Percentiles rank a stretch among this genome's conserved stretches.
Evolutionary conservation across 2,113 vertebrate genomes (phyloP).

Genomic region (Vireo altiloquus): DNA sequence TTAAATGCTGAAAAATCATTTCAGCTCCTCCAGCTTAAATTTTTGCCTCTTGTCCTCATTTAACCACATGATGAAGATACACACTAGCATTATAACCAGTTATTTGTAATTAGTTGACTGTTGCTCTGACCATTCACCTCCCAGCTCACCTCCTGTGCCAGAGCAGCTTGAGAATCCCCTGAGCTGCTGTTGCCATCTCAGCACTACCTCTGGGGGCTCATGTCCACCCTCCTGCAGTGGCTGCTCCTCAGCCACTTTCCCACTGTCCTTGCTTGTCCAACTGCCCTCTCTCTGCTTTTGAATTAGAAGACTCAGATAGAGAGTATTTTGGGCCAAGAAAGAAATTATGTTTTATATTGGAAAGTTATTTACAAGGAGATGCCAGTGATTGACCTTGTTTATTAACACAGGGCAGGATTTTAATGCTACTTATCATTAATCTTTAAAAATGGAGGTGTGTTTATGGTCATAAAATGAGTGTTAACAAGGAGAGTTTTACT

Average conservation of each 20-base stretch:
- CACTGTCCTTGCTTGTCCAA: background rate
- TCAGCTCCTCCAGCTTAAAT: background rate
- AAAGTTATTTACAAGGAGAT: background rate
- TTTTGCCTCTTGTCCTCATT: background rate
- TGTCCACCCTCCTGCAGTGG: background rate
- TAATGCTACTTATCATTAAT: background rate
- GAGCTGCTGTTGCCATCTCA: background rate
- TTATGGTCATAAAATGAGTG: background rate
- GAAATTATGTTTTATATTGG: background rate
- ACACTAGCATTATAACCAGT: background rate
- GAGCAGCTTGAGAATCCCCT: background rate
- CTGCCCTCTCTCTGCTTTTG: background rate
- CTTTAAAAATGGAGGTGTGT: background rate
- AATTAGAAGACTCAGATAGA: background rate
- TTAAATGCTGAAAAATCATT: background rate
- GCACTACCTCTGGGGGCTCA: rapidly evolving
- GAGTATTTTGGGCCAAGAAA: background rate
- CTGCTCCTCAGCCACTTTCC: background rate
- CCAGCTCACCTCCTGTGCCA: background rate
- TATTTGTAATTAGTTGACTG: no score
- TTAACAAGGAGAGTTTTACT: background rate
- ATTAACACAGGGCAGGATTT: background rate
- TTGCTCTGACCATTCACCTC: background rate
- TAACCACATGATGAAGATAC: background rate
- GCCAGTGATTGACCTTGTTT: background rate